Evolutionary conservation across 2,797 vertebrate genomes (phyloP).

Genomic region (Natrix natrix): DNA sequence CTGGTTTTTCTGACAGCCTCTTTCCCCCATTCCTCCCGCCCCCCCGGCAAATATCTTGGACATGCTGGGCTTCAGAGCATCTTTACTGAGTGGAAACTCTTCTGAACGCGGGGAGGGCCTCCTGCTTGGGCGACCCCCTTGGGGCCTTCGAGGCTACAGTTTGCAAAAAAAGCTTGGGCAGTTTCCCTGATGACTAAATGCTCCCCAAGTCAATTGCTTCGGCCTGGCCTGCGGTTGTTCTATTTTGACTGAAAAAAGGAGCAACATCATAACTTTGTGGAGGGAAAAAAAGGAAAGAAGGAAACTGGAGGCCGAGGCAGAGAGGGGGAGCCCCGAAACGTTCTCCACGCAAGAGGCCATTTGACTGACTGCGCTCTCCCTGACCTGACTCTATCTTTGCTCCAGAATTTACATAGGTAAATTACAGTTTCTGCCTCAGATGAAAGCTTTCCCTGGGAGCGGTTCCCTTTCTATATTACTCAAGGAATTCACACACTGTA

Average conservation of each 20-base stretch:
- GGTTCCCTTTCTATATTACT: neutral
- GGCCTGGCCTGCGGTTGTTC: neutral
- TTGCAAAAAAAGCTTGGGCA: neutral
- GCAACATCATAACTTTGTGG: neutral
- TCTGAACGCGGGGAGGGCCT: neutral
- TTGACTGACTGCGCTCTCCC: neutral
- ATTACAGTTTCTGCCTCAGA: slow-evolving; percentile 60
- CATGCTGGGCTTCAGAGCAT: neutral
- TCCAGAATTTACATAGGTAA: slow-evolving; percentile 50
- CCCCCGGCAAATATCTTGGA: neutral
- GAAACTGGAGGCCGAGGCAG: neutral
- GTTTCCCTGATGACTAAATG: neutral
- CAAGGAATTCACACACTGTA: neutral
- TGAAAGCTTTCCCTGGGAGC: slow-evolving; percentile 57
- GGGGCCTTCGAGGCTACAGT: neutral
- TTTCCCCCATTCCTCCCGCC: neutral
- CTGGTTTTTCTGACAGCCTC: neutral
- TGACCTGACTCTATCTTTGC: slow-evolving; percentile 42
- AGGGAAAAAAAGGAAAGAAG: neutral
- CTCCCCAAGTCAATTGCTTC: neutral
- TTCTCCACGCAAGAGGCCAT: neutral
- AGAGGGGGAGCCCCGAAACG: too few relatives aligned
- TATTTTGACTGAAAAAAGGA: neutral
- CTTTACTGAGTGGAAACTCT: neutral
- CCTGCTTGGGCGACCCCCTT: neutral